phyloP scores from a whole-genome alignment of 2,888 invertebrate species.

The Micropterix aruncella region DNA sequence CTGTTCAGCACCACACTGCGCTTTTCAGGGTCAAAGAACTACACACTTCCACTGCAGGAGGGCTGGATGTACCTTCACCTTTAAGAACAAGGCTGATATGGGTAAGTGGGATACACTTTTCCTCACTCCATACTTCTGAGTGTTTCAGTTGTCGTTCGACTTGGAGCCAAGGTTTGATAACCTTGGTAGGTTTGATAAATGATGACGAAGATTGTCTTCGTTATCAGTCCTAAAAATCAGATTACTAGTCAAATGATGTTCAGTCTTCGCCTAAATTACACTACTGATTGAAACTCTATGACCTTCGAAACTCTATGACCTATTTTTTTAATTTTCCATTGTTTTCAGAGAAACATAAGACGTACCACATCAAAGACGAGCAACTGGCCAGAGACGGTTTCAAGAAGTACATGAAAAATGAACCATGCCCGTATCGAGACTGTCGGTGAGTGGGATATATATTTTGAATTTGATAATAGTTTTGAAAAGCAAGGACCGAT shows the following conservation, averaged over 20 bases:
- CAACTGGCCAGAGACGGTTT: conserved; percentile 91
- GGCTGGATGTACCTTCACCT: conserved; percentile 83
- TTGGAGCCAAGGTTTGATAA: too few species aligned
- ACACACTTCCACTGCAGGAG: conserved; percentile 96
- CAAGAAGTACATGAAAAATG: conserved; percentile 97
- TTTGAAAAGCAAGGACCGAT: too few species aligned
- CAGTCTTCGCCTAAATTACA: conserved; percentile 1
- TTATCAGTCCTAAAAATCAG: too few species aligned
- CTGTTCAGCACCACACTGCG: conserved; percentile 82
- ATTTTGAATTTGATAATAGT: too few species aligned
- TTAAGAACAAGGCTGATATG: conserved; percentile 99
- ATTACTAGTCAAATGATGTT: neutral
- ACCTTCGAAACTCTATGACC: neutral
- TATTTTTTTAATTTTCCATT: conserved; percentile 6
- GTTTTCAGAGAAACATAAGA: conserved; percentile 89
- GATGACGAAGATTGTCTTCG: too few species aligned
- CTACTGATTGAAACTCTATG: neutral
- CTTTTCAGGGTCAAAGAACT: conserved; percentile 87
- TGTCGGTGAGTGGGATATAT: too few species aligned
- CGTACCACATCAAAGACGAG: conserved; percentile 95
- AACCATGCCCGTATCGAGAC: conserved; percentile 79
- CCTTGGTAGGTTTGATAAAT: too few species aligned
- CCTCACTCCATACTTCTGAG: too few species aligned
- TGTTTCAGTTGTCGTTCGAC: too few species aligned
- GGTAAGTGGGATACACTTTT: conserved; percentile 66